Base-by-base conservation (phyloP, 2,888 invertebrate species). In the Trichopria drosophilae region DNA sequence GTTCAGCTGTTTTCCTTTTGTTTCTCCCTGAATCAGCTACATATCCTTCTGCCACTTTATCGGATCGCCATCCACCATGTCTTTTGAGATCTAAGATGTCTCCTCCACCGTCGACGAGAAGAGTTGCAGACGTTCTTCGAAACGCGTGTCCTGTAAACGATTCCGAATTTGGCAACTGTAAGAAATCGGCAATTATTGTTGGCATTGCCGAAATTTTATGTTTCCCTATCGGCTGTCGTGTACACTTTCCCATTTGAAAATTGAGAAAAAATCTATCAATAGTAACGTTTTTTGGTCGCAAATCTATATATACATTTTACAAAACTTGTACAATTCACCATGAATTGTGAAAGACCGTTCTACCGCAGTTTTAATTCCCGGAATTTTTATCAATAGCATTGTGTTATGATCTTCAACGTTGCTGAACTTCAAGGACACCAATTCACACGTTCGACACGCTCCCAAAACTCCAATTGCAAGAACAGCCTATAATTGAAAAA, bases 71-170 rank as follows among this genome's bases (percentile, higher is more conserved):
- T 2, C 48, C 52, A 5, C 55, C 55, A 15, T 44, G 41, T 4
- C 51, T 23, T 40, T 55, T 46, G 1, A 51, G 19, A 4, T 13
- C 31, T 1, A 48, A 22, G 5, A 52, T 40, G 24, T 52, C 32
- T n/a, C 35, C 52, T 15, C 45, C 53, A 18, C 40, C 20, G 12
- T 53, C 45, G 15, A 36, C 45, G 5, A 53, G 12, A 19, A 51
- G 31, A 41, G 58, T 53, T 34, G 53, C 53, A 13, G 55, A 53
- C 6, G 51, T 56, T n/a, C 55, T 44, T 18, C 55, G 23, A 6
- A 53, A 48, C 12, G 32, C 24, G 34, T 56, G 51, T n/a, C 51
- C 41, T 3, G 53, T 47, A 12, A 42, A 55, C 1, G 9, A 9
- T 6, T 49, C 24, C 13, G 49, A 16, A 22, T 53, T 24, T n/a